These are phyloP conservation scores for Puma concolor DNA, from an alignment of 2,113 vertebrate genomes.

Conservation along the genomic window DNA sequence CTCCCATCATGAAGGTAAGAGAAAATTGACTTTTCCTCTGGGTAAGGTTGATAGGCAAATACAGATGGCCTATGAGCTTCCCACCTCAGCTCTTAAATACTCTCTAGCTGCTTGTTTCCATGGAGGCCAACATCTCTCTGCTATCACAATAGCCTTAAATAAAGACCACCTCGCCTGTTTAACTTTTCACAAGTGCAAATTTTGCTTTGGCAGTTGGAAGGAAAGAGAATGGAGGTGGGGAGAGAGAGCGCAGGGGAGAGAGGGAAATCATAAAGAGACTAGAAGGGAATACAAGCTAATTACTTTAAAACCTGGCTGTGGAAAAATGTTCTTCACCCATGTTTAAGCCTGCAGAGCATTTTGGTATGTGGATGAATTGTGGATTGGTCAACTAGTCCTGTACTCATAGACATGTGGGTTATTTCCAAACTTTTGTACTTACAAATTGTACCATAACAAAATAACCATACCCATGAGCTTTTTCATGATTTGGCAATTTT, in stretches of 20 bases:
- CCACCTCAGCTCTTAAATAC: neutral
- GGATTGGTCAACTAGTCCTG: neutral
- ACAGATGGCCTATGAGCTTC: neutral
- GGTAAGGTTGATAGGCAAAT: neutral
- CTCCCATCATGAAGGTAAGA: neutral
- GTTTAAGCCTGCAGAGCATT: neutral
- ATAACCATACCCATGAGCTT: neutral
- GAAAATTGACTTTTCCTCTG: neutral
- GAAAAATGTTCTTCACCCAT: neutral
- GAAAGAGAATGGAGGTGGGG: neutral
- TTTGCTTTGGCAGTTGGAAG: neutral
- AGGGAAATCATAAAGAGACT: neutral
- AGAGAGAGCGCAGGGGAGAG: neutral
- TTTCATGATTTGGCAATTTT: neutral
- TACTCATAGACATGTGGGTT: neutral
- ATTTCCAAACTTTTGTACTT: neutral
- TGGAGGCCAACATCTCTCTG: neutral
- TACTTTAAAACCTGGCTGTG: neutral
- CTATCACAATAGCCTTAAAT: neutral
- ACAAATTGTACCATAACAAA: neutral
- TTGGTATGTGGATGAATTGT: neutral
- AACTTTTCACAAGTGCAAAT: neutral
- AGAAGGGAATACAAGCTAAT: neutral
- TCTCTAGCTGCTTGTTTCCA: neutral
- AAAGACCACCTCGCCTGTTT: neutral